A percentile compares a stretch with the other conserved stretches of the same genome.
Conservation (phyloP, 2,888 invertebrate species). For the Callosobruchus maculatus region DNA sequence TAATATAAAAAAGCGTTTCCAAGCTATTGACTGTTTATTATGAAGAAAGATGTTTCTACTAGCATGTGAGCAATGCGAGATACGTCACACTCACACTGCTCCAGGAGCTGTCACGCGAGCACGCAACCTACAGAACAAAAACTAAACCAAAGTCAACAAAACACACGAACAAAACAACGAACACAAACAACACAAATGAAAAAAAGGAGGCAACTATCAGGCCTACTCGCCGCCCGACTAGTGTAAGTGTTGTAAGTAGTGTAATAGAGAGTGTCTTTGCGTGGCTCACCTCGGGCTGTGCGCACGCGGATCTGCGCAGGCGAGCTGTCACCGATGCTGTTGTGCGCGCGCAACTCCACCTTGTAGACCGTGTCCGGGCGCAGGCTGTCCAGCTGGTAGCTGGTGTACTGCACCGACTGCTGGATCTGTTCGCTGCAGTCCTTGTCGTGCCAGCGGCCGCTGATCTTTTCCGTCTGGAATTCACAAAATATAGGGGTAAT, state of each 20-base stretch:
- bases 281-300: slow-evolving; percentile 80
- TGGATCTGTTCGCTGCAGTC: slow-evolving; percentile 59
- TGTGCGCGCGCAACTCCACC: slow-evolving; percentile 81
- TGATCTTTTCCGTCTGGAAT: slow-evolving; percentile 63
- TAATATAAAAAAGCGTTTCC: no score
- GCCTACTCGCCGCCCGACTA: slow-evolving; percentile 4
- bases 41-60: no score
- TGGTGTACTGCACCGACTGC: slow-evolving; percentile 61
- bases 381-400: slow-evolving; percentile 65
- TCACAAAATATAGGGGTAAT: not conserved
- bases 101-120: not conserved
- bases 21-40: no score
- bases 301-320: slow-evolving; percentile 76
- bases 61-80: no score
- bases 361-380: slow-evolving; percentile 78
- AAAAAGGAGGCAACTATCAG: slow-evolving; percentile 11
- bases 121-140: slow-evolving; percentile 16
- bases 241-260: slow-evolving; percentile 20
- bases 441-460: slow-evolving; percentile 62
- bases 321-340: slow-evolving; percentile 77
- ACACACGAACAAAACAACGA: slow-evolving; percentile 17
- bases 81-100: no score
- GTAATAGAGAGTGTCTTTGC: slow-evolving; percentile 32
- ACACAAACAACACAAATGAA: slow-evolving; percentile 21
- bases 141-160: slow-evolving; percentile 15